Conservation (phyloP, 2,113 vertebrate species). For the Aplodontia rufa region DNA sequence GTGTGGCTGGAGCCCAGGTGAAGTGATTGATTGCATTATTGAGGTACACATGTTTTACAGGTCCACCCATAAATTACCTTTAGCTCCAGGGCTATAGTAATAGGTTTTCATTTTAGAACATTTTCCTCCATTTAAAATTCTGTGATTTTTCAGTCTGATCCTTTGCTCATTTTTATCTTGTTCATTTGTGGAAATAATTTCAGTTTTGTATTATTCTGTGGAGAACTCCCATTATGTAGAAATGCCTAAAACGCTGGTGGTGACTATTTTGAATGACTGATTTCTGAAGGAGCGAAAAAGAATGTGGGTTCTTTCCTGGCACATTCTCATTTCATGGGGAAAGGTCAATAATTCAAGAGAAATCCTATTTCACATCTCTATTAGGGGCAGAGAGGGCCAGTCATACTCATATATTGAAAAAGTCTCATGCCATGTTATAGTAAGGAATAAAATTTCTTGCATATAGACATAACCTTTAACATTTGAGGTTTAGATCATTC, state of each 20-base stretch:
- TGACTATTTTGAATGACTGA: constrained; percentile 40
- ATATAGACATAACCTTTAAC: constrained; percentile 11
- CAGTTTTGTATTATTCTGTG: constrained; percentile 49
- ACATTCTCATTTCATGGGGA: constrained; percentile 50
- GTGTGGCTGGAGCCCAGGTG: constrained; percentile 80
- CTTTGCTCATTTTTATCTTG: constrained; percentile 53
- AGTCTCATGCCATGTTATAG: constrained; percentile 8
- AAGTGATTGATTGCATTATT: constrained; percentile 80
- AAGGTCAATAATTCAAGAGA: constrained; percentile 60
- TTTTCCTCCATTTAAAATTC: constrained; percentile 72
- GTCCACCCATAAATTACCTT: constrained; percentile 79
- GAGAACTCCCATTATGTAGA: not conserved
- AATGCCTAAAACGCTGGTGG: constrained; percentile 9
- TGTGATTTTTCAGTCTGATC: constrained; percentile 57
- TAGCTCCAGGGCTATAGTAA: constrained; percentile 70
- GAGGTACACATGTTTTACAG: constrained; percentile 80
- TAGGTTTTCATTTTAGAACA: constrained; percentile 72
- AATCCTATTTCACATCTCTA: constrained; percentile 60
- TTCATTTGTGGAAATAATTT: constrained; percentile 69
- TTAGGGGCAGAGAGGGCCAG: constrained; percentile 22
- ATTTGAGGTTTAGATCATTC: constrained; percentile 15
- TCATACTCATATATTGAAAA: constrained; percentile 36
- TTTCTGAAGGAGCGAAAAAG: constrained; percentile 36
- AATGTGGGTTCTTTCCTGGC: constrained; percentile 32
- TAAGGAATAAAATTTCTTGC: not conserved